A percentile compares a stretch with the other conserved stretches of the same genome.
Evolutionary conservation across 2,888 invertebrate genomes (phyloP).

Genomic region (Drosophila kanekoi): DNA sequence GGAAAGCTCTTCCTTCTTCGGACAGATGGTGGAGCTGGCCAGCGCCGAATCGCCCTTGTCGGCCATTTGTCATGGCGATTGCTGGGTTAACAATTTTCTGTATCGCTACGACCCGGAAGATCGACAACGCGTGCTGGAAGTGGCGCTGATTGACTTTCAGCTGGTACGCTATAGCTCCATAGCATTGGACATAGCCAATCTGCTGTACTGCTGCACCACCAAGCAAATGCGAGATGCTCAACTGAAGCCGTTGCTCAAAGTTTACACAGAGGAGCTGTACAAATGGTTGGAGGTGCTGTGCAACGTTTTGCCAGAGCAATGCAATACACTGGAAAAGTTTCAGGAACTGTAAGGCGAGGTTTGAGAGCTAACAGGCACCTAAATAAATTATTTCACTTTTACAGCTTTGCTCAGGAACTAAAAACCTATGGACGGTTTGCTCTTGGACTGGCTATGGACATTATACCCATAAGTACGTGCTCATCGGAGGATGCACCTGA

Average conservation of each 20-base stretch:
- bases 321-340: slow-evolving; percentile 86
- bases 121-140: slow-evolving; percentile 86
- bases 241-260: slow-evolving; percentile 87
- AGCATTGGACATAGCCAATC: slow-evolving; percentile 88
- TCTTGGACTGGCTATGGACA: slow-evolving; percentile 89
- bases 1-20: slow-evolving; percentile 88
- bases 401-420: slow-evolving; percentile 88
- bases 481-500: slow-evolving; percentile 90
- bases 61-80: slow-evolving; percentile 91
- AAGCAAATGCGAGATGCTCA: slow-evolving; percentile 87
- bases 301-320: slow-evolving; percentile 82
- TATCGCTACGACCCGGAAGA: slow-evolving; percentile 86
- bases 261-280: slow-evolving; percentile 88
- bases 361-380: not conserved
- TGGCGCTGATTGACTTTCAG: slow-evolving; percentile 90
- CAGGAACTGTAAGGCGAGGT: slow-evolving; percentile 54
- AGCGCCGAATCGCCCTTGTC: slow-evolving; percentile 88
- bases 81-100: slow-evolving; percentile 91
- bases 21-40: slow-evolving; percentile 88
- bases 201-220: slow-evolving; percentile 89
- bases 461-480: slow-evolving; percentile 90
- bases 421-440: slow-evolving; percentile 88
- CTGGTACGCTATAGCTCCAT: slow-evolving; percentile 89
- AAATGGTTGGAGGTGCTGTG: slow-evolving; percentile 86
- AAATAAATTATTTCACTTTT: not conserved